Conservation (phyloP, 2,113 vertebrate genomes). For the Tachycineta bicolor region DNA sequence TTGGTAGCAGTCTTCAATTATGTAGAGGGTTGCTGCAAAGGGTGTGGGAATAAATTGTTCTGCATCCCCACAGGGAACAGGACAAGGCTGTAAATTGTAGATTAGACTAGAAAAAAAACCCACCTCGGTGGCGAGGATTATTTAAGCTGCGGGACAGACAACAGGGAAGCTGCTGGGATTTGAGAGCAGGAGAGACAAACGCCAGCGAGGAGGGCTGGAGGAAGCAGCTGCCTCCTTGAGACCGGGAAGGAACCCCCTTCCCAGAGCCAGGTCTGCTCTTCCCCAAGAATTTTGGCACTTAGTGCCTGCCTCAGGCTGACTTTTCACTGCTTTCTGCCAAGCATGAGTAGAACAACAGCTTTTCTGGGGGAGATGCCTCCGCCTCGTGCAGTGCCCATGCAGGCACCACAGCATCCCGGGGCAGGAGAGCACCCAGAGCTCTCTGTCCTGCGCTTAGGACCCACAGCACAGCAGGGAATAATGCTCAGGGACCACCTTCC, state of each 20-base stretch:
- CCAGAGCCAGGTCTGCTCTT: background rate
- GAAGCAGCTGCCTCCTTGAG: background rate
- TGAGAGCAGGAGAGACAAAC: background rate
- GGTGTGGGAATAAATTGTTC: background rate
- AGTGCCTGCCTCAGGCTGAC: background rate
- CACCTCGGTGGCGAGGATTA: background rate
- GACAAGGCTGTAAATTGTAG: constrained; percentile 24
- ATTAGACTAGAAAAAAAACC: background rate
- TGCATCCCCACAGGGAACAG: background rate
- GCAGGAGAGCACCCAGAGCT: background rate
- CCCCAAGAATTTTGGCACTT: background rate
- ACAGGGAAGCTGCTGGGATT: background rate
- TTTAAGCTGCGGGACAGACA: background rate
- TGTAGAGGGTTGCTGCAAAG: background rate
- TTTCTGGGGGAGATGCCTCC: background rate
- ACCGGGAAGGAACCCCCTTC: background rate
- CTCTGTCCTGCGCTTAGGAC: background rate
- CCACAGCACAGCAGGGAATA: background rate
- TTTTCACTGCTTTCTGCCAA: background rate
- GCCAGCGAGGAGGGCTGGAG: background rate
- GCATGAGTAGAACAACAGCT: background rate
- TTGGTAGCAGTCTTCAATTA: background rate
- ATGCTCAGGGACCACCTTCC: background rate
- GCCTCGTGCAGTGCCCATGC: background rate
- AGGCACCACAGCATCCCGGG: accelerated